Evolutionary conservation across 2,888 invertebrate genomes (phyloP).

Genomic region (Capitulum mitella): DNA sequence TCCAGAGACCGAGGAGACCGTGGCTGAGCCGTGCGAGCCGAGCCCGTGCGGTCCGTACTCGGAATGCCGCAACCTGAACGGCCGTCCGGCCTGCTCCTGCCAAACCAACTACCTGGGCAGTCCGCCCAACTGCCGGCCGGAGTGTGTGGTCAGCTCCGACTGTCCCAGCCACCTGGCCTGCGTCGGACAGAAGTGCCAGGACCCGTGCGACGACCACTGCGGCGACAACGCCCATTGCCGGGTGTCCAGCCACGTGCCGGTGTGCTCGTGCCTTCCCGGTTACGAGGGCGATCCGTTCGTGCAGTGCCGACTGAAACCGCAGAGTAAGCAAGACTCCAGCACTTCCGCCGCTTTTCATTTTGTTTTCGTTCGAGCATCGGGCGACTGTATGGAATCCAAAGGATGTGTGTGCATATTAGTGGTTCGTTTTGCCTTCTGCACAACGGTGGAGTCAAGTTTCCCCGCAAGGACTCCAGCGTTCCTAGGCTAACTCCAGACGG

Average conservation of each 20-base stretch:
- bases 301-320: neutral
- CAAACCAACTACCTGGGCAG: conserved; percentile 63
- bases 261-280: conserved; percentile 64
- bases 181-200: conserved; percentile 55
- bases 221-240: conserved; percentile 60
- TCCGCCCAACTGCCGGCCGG: conserved; percentile 59
- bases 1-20: conserved; percentile 29
- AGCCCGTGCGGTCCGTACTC: conserved; percentile 72
- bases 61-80: conserved; percentile 49
- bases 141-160: conserved; percentile 64
- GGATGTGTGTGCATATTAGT: too few relatives aligned
- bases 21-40: conserved; percentile 50
- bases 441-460: too few relatives aligned
- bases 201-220: conserved; percentile 54
- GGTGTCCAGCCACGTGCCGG: conserved; percentile 60
- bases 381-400: too few relatives aligned
- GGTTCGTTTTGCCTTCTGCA: too few relatives aligned
- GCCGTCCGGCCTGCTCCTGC: conserved; percentile 59
- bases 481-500: too few relatives aligned
- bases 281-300: conserved; percentile 62
- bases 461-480: too few relatives aligned
- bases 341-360: too few relatives aligned
- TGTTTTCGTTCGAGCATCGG: too few relatives aligned
- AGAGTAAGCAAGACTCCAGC: conserved; percentile 13
- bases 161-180: conserved; percentile 64